Conservation (phyloP, 2,888 invertebrate genomes). For the Exocentrus adspersus region DNA sequence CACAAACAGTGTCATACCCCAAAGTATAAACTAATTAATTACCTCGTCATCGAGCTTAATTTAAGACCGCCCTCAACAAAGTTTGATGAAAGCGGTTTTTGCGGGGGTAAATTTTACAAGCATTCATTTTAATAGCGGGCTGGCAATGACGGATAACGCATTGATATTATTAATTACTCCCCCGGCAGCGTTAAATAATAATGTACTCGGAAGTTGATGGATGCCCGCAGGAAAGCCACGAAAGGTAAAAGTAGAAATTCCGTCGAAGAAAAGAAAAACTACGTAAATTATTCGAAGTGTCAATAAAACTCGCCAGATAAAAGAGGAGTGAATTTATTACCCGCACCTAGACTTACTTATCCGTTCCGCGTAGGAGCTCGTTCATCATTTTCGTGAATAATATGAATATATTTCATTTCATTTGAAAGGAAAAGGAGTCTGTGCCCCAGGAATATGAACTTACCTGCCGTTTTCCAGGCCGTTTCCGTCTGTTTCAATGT, state of each 20-base stretch:
- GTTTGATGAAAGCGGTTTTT: background rate
- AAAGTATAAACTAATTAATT: background rate
- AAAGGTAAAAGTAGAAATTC: too few species aligned
- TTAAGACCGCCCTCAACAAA: background rate
- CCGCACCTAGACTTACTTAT: background rate
- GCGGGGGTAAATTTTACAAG: background rate
- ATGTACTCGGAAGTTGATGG: too few species aligned
- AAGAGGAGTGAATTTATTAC: background rate
- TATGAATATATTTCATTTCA: background rate
- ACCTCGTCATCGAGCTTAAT: background rate
- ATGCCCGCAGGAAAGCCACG: too few species aligned
- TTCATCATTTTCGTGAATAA: background rate
- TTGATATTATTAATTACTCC: background rate
- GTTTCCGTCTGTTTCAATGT: conserved; percentile 2
- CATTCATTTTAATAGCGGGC: background rate
- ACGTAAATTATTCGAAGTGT: background rate
- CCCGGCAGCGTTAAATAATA: background rate
- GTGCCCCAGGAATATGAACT: too few species aligned
- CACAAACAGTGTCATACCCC: too few species aligned
- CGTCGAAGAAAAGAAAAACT: background rate
- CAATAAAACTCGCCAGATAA: background rate
- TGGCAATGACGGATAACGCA: background rate
- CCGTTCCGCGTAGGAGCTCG: background rate
- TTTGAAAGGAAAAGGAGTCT: background rate
- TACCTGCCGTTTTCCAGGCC: background rate